Evolutionary conservation across 2,113 vertebrate species (phyloP), one percentile per base, ranked within the genome.

Genomic region (Phaetusa simplex): DNA sequence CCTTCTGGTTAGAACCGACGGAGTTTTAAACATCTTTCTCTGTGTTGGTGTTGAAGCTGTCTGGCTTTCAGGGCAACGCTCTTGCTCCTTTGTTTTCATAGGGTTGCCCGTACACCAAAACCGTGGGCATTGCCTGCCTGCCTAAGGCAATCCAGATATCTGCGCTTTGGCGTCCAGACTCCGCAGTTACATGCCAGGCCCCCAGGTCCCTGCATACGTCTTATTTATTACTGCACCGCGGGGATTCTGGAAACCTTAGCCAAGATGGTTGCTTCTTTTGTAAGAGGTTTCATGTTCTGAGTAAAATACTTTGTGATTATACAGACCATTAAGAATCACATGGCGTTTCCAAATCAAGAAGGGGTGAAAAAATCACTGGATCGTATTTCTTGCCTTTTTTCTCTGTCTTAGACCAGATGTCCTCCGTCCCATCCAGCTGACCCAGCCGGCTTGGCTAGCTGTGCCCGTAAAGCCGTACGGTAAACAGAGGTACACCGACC

Each of bases 401-500:
- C 32, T 47, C 24, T n/a, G 27, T 56, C 45, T 74, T 49, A 45
- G 47, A 4, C 80, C 52, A 38, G 76, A 64, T 59, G 65, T 67
- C 64, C 86, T 26, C 64, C 53, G 65, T 29, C 6, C 81, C 69
- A 24, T 18, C 19, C 80, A 67, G 77, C 83, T 91, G 94, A 53
- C 64, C 93, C n/a, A 9, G 20, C 38, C 7, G 0, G 32, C 72
- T 24, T 66, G 88, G 50, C 86, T 79, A 49, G 0, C 42, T 14
- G 11, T 69, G 79, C 53, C 58, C 1, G 0, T n/a, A 49, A 56
- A 67, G 64, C 58, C 0, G 1, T 50, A 11, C 2, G 2, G 5
- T 38, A 59, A 88, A 92, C 56, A 74, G 61, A 58, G 86, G 7
- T 11, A 29, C 3, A 32, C 3, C 11, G 26, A 86, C 26, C 29